Base-by-base conservation (phyloP, 2,113 vertebrate genomes). In the Deroptyus accipitrinus region DNA sequence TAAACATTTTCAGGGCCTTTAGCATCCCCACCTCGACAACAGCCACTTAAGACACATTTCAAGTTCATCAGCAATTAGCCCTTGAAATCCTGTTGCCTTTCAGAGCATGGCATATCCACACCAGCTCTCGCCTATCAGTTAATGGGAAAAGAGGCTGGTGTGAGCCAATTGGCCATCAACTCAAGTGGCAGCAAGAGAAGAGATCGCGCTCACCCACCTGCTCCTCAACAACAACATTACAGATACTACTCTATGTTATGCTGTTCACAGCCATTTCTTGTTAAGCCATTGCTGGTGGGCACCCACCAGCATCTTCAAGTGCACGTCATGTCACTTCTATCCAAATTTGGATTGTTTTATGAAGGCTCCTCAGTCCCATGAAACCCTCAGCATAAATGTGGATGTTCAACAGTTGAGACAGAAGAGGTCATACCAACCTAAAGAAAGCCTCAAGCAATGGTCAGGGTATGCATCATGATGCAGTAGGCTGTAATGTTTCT, bases 41-140 rank as follows among this genome's bases (percentile, higher is more conserved):
- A 57, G 35, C 41, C 13, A 49, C 55, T 55, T 64, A 64, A 46
- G 54, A 39, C 16, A 8, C 6, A 0, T 54, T 92, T 72, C 57
- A 51, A 64, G 37, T 37, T 51, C 46, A 35, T 20, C 2, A 24
- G 35, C 42, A 70, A 75, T 86, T 55, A 86, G 41, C 15, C 76
- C 68, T 55, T 55, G n/a, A 92, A 86, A 75, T 57, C 15, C 55
- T n/a, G 31, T 12, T 42, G 77, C 31, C 31, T 78, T 72, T 72
- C 8, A 5, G 24, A 63, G 73, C 1, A 0, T 22, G 70, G 30
- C 11, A 30, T 4, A 0, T 48, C 54, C 30, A 54, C 13, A 48
- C 20, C 70, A 48, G 46, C n/a, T 63, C 63, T 30, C 24, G 62
- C 87, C 63, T 54, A 59, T 20, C 61, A 81, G n/a, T 35, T 49